A percentile compares a stretch with the other conserved stretches of the same genome.
Conservation (phyloP, 2,888 invertebrate genomes). For the Brenthis ino region DNA sequence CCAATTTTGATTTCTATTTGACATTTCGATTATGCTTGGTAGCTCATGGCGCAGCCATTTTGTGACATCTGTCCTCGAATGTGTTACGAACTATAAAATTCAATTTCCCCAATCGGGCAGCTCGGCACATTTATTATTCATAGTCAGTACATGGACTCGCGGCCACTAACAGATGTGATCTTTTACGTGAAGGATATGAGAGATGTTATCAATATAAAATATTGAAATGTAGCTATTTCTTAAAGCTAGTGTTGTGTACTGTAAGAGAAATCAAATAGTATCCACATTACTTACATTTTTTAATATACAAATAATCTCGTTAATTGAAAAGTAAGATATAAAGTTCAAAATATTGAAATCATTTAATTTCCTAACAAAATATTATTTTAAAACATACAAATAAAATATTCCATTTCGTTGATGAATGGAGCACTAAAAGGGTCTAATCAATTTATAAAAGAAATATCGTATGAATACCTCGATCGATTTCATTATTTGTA, state of each 20-base stretch:
- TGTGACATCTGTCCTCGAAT: constrained; percentile 81
- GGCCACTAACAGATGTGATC: constrained; percentile 80
- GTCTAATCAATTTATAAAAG: constrained; percentile 4
- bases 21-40: constrained; percentile 75
- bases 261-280: too few species aligned
- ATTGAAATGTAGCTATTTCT: not conserved
- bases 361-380: not conserved
- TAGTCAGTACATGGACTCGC: constrained; percentile 76
- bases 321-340: too few species aligned
- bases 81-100: constrained; percentile 82
- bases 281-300: too few species aligned
- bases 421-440: not conserved
- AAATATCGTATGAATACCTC: constrained; percentile 6
- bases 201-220: constrained; percentile 9
- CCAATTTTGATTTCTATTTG: constrained; percentile 82
- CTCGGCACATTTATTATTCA: constrained; percentile 81
- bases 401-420: not conserved
- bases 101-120: constrained; percentile 82
- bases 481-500: constrained; percentile 20
- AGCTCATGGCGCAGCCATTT: constrained; percentile 75
- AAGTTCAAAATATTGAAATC: too few species aligned
- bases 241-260: not conserved
- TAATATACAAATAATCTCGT: too few species aligned
- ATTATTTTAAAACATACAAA: not conserved
- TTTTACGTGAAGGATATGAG: constrained; percentile 79